Evolutionary conservation across 2,113 vertebrate species (phyloP).

Genomic region (Salvelinus sp.): DNA sequence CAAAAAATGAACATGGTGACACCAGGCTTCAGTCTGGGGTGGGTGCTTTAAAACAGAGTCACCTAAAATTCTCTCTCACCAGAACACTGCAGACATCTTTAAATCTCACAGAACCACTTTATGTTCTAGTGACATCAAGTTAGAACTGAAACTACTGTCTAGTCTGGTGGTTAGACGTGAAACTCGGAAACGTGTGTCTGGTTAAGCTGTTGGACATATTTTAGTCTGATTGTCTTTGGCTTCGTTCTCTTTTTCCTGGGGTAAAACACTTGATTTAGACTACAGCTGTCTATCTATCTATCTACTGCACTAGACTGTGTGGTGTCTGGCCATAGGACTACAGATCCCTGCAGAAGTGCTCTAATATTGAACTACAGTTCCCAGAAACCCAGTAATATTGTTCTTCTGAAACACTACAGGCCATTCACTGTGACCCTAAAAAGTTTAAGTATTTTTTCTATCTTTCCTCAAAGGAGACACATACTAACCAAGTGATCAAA

Average conservation of each 20-base stretch:
- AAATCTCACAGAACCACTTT: background rate
- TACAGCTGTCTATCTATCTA: background rate
- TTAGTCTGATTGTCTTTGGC: background rate
- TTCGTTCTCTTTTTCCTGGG: background rate
- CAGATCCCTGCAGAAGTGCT: background rate
- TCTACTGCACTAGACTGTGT: background rate
- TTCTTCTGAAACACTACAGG: no score
- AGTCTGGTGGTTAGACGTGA: background rate
- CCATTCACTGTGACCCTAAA: no score
- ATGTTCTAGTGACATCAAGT: background rate
- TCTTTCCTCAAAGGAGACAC: no score
- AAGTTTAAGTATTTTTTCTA: no score
- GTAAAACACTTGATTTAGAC: background rate
- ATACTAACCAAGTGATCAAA: no score
- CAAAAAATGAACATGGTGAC: no score
- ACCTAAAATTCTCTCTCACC: background rate
- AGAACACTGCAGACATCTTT: background rate
- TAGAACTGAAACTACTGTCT: background rate
- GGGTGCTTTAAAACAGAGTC: background rate
- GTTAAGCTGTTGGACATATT: background rate
- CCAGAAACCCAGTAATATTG: no score
- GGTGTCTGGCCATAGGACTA: background rate
- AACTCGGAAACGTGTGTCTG: background rate
- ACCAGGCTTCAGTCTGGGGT: no score
- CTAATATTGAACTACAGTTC: no score